Percentiles rank a stretch among this genome's conserved stretches.
These are phyloP conservation scores for Erynnis tages DNA, from an alignment of 2,888 invertebrate genomes.

Conservation along the genomic window DNA sequence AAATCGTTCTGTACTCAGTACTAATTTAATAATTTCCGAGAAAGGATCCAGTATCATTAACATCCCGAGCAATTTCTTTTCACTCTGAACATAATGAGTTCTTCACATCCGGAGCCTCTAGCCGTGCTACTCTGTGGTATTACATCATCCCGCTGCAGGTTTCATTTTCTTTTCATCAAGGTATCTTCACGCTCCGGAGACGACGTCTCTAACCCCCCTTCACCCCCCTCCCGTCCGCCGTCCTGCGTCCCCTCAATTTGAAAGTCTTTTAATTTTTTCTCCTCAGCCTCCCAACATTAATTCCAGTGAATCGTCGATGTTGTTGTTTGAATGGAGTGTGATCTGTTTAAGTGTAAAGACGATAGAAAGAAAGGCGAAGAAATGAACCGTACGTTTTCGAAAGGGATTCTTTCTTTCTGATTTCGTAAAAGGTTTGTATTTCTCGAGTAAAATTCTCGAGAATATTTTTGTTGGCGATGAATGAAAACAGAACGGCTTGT, in stretches of 20 bases:
- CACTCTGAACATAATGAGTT: conserved; percentile 1
- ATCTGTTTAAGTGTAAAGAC: conserved; percentile 24
- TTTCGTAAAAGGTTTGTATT: background rate
- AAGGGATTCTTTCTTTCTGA: background rate
- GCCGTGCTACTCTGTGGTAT: conserved; percentile 31
- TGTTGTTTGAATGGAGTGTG: conserved; percentile 24
- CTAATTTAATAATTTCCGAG: background rate
- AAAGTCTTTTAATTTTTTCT: conserved; percentile 50
- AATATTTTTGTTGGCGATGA: background rate
- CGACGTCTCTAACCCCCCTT: conserved; percentile 41
- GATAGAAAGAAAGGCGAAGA: conserved; percentile 5
- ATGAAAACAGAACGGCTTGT: too few relatives aligned
- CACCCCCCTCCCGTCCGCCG: conserved; percentile 20
- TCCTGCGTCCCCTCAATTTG: conserved; percentile 44
- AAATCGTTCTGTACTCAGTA: too few relatives aligned
- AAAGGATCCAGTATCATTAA: background rate
- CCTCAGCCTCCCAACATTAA: conserved; percentile 18
- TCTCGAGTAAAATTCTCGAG: background rate
- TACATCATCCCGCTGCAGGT: conserved; percentile 40
- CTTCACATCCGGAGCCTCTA: conserved; percentile 1
- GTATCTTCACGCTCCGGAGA: conserved; percentile 61
- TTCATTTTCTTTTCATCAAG: conserved; percentile 73
- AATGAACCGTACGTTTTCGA: conserved; percentile 14
- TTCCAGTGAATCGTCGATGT: conserved; percentile 24
- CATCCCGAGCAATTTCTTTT: conserved; percentile 11